Conservation (phyloP, 2,888 invertebrate genomes). For the Kryphioiulus occultus region DNA sequence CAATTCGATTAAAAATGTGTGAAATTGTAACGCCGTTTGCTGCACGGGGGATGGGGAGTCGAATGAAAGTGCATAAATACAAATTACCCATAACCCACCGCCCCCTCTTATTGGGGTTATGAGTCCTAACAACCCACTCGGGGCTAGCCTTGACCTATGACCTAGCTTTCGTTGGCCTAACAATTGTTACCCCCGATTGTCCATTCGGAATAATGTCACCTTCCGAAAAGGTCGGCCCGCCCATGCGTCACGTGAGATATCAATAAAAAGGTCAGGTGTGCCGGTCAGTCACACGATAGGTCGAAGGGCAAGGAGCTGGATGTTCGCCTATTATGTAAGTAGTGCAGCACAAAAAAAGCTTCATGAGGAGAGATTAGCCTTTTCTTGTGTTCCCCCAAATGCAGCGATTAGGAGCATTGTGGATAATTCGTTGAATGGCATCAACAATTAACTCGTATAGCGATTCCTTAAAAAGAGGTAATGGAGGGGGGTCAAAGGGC, state of each 20-base stretch:
- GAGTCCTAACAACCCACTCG: too few relatives aligned
- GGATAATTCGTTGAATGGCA: constrained; percentile 2
- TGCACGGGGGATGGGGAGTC: too few relatives aligned
- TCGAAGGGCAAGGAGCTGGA: background rate
- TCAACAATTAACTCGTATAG: background rate
- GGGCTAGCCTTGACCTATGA: background rate
- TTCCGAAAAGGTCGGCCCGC: background rate
- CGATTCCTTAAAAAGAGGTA: background rate
- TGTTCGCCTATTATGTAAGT: background rate
- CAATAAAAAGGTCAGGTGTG: background rate
- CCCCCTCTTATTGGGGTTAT: too few relatives aligned
- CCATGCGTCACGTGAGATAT: background rate
- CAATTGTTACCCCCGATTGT: background rate
- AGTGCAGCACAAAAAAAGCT: background rate
- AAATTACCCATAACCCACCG: too few relatives aligned
- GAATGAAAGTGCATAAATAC: too few relatives aligned
- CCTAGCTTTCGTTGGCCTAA: background rate
- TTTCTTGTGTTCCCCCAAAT: background rate
- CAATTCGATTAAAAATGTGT: too few relatives aligned
- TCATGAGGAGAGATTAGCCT: background rate
- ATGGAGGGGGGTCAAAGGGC: background rate
- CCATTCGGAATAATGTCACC: background rate
- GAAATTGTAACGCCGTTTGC: too few relatives aligned
- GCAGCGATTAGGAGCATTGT: background rate
- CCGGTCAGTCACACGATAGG: background rate